Evolutionary conservation across 2,888 invertebrate genomes (phyloP).

Genomic region (Luperina testacea): DNA sequence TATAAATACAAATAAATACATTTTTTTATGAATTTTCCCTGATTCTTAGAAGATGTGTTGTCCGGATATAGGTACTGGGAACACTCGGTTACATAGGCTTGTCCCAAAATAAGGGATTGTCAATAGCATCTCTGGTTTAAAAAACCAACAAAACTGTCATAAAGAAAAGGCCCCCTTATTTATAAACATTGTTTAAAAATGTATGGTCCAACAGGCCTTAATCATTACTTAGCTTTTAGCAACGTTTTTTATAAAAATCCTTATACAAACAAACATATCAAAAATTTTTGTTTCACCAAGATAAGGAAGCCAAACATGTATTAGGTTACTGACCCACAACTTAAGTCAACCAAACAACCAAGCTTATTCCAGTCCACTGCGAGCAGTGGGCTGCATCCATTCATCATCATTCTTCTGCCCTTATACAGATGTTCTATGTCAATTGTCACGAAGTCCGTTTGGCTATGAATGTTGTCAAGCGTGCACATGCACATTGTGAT

Average conservation of each 20-base stretch:
- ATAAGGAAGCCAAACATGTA: slow-evolving; percentile 30
- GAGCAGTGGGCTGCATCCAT: slow-evolving; percentile 2
- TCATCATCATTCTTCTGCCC: too few species aligned
- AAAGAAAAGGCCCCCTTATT: neutral
- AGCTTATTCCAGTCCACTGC: slow-evolving; percentile 34
- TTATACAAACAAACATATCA: neutral
- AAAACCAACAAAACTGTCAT: neutral
- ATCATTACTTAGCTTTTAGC: too few species aligned
- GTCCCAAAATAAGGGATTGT: too few species aligned
- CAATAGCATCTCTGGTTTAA: neutral
- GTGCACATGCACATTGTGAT: too few species aligned
- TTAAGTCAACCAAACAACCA: slow-evolving; percentile 4
- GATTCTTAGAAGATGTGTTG: neutral
- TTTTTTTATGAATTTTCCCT: too few species aligned
- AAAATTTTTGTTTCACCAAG: neutral
- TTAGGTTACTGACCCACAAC: neutral
- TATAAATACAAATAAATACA: too few species aligned
- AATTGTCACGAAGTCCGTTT: too few species aligned
- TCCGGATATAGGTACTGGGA: neutral
- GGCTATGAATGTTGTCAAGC: too few species aligned
- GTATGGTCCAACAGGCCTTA: too few species aligned
- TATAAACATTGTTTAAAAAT: too few species aligned
- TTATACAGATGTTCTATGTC: too few species aligned
- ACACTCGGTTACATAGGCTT: neutral
- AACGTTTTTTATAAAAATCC: neutral